phyloP scores from a whole-genome alignment of 1,140 invertebrate genomes.

The Heterodera carotae region DNA sequence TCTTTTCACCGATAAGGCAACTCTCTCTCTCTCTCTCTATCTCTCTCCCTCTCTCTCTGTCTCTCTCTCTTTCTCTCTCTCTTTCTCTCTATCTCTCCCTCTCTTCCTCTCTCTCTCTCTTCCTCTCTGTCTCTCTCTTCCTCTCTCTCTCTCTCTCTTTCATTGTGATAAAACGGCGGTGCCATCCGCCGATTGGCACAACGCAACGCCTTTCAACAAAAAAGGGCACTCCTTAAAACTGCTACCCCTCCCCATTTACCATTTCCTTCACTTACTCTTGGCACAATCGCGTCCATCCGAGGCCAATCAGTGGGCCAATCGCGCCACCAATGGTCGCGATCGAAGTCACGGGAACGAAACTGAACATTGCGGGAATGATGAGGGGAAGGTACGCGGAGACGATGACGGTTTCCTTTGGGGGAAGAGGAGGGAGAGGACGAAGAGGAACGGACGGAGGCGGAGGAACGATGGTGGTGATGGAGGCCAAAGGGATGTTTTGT shows the following conservation, averaged over 20 bases:
- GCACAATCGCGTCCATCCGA: slow-evolving; percentile 63
- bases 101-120: too few species aligned
- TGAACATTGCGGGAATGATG: slow-evolving; percentile 44
- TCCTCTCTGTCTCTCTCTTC: too few species aligned
- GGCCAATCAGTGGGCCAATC: slow-evolving; percentile 65
- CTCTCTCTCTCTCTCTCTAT: too few species aligned
- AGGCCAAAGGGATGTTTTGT: not conserved
- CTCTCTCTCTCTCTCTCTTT: too few species aligned
- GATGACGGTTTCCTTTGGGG: not conserved
- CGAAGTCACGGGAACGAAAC: slow-evolving; percentile 50
- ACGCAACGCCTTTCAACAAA: not conserved
- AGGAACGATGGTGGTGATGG: not conserved
- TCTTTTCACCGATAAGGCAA: too few species aligned
- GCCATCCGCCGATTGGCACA: slow-evolving; percentile 8
- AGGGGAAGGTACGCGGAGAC: not conserved
- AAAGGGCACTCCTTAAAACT: not conserved
- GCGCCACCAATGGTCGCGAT: slow-evolving; percentile 60
- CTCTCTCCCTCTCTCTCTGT: too few species aligned
- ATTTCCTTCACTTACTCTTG: slow-evolving; percentile 49
- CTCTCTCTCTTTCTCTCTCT: too few species aligned
- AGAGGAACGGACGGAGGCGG: too few species aligned
- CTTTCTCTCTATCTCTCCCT: too few species aligned
- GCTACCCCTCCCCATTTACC: not conserved
- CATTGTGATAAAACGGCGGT: not conserved
- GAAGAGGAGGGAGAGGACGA: too few species aligned